Base-by-base conservation (phyloP, 2,113 vertebrate genomes). In the Salvelinus alpinus region DNA sequence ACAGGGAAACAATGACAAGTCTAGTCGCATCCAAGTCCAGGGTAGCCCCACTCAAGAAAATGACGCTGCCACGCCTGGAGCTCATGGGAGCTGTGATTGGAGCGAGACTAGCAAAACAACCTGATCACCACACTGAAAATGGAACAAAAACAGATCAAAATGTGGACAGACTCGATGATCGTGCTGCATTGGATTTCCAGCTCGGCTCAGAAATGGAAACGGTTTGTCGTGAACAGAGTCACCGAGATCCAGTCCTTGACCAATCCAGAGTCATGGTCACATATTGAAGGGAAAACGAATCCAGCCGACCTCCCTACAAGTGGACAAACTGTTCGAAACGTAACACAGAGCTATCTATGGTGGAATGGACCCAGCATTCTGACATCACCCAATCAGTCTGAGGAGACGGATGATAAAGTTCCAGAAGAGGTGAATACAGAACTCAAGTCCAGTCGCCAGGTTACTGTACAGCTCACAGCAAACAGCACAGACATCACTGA, bases 131-230 rank as follows among this genome's bases (percentile, higher is more conserved):
- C 51, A 20, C 66, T 88, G 25, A 69, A 81, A 1, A 66, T 81
- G 13, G 65, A 74, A 29, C 38, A 4, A 20, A 77, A 47, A 11
- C 76, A 79, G 38, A 22, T 85, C 4, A 11, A n/a, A 4, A 38
- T 75, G 11, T 85, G 81, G 77, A 80, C 81, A 74, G 73, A 87
- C 25, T 79, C 82, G 48, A 79, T 87, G 83, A 81, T 83, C 13
- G 64, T 71, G 4, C 24, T 84, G 29, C 70, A 70, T 4, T 85
- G 74, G 80, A 77, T 83, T 1, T 5, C 31, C 0, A 79, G 65
- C 62, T 73, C 76, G 70, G 0, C 79, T 31, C 31, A 31, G 31
- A 1, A 51, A 2, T 83, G 69, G 74, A 75, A 82, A 8, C 78
- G 12, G 12, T 85, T 85, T 78, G 81, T 81, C 4, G 70, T 69